A percentile compares a stretch with the other conserved stretches of the same genome.
Conservation (phyloP, 1,140 invertebrate species). For the Eulimnadia texana region DNA sequence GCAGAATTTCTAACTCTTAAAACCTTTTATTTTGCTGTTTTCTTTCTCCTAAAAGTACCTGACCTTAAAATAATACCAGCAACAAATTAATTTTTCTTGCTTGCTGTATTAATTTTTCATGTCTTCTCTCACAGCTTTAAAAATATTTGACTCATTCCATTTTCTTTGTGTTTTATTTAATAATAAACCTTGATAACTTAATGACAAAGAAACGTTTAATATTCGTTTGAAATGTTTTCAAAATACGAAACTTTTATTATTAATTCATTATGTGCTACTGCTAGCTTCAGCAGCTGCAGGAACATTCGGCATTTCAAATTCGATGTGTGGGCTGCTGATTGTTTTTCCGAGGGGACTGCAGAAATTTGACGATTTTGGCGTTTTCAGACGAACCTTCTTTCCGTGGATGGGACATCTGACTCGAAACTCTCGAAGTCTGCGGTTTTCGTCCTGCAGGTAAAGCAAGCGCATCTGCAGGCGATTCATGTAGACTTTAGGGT, state of each 20-base stretch:
- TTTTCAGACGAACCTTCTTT: background rate
- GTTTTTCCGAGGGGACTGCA: background rate
- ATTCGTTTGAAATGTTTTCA: too few relatives aligned
- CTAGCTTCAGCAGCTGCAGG: background rate
- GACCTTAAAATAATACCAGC: background rate
- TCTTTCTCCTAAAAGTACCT: background rate
- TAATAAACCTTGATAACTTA: too few relatives aligned
- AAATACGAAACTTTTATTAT: too few relatives aligned
- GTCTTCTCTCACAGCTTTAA: too few relatives aligned
- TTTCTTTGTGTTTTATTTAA: too few relatives aligned
- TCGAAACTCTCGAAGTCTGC: constrained; percentile 7
- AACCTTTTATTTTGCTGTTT: background rate
- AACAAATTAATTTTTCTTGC: constrained; percentile 13
- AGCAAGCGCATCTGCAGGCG: constrained; percentile 17
- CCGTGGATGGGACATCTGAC: constrained; percentile 13
- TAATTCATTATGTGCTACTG: background rate
- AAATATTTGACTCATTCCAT: too few relatives aligned
- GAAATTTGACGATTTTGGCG: background rate
- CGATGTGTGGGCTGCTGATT: background rate
- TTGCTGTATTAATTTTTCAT: background rate
- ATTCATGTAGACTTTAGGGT: constrained; percentile 14
- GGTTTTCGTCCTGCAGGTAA: constrained; percentile 18
- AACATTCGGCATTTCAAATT: background rate
- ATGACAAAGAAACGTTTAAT: too few relatives aligned
- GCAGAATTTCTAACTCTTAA: background rate